Evolutionary conservation across 2,113 vertebrate genomes (phyloP).

Genomic region (Pholis gunnellus): DNA sequence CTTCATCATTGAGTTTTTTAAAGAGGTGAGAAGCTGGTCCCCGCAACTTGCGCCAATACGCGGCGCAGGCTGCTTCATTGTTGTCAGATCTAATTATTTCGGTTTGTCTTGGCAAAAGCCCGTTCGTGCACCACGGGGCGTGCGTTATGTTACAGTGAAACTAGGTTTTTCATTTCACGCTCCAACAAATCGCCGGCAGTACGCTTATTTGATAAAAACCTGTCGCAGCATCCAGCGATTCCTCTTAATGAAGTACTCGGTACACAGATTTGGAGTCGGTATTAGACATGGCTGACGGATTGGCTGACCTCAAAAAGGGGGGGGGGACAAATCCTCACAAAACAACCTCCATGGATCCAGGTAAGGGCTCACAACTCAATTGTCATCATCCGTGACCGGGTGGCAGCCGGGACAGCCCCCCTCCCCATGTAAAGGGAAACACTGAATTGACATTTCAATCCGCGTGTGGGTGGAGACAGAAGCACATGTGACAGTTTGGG

Average conservation of each 20-base stretch:
- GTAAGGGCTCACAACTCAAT: not conserved
- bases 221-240: not conserved
- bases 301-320: not conserved
- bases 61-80: slow-evolving; percentile 5
- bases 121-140: not conserved
- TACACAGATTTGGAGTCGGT: not conserved
- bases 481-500: slow-evolving; percentile 82
- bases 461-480: slow-evolving; percentile 63
- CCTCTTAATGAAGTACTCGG: not conserved
- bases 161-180: not conserved
- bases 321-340: not conserved
- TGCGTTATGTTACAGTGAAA: not conserved
- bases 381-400: not conserved
- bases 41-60: not conserved
- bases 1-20: not conserved
- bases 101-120: not conserved
- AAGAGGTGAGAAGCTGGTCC: not conserved
- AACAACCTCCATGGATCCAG: not conserved
- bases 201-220: not conserved
- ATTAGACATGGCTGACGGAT: not conserved
- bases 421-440: slow-evolving; percentile 57
- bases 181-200: not conserved
- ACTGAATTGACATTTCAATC: slow-evolving; percentile 68
- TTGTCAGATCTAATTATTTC: slow-evolving; percentile 36
- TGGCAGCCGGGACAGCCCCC: slow-evolving; percentile 22